Base-by-base conservation (phyloP, 2,888 invertebrate species). In the Drosophila gaucha region DNA sequence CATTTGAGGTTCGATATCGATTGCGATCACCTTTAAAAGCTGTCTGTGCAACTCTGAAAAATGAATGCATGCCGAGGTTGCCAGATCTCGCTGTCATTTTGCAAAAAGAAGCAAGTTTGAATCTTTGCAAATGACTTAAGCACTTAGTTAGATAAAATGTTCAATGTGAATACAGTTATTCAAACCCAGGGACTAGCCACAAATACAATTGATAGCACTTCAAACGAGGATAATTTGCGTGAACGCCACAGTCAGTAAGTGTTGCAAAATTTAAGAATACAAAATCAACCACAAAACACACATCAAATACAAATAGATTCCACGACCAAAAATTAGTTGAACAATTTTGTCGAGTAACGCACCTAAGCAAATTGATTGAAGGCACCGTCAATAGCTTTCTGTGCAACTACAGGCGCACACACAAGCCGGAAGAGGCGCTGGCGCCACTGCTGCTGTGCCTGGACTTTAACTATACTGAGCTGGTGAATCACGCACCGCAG, bases 281-380 rank as follows among this genome's bases (percentile, higher is more conserved):
- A 58, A 18, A 20, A 46, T 6, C 5, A 50, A 14, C 9, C 6
- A n/a, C 6, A 41, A 8, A 22, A 16, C 18, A 12, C 8, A 65
- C 8, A 16, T 6, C 8, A 20, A 24, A 55, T n/a, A 26, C 30
- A 8, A 33, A 39, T 57, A 90, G 91, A 36, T 91, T 90, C 49
- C 79, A 77, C 18, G 90, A 89, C 20, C 90, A 91, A 28, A 85
- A 80, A 28, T 49, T 86, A 58, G 65, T 91, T 12, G 86, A 89
- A 9, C 31, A 60, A 4, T 91, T 79, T 58, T 74, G 89, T 22
- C 82, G 80, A 3, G 67, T 73, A 9, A 85, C 77, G 10, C 80
- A 89, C 22, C 54, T 91, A 6, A 24, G 80, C 0, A 82, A 83
- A 63, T 67, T 86, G 18, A 76, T 91, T 9, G 78, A 89, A 54